Evolutionary conservation across 1,140 invertebrate genomes (phyloP), one percentile per base, ranked within the genome.

Genomic region (Phocides pigmalion): DNA sequence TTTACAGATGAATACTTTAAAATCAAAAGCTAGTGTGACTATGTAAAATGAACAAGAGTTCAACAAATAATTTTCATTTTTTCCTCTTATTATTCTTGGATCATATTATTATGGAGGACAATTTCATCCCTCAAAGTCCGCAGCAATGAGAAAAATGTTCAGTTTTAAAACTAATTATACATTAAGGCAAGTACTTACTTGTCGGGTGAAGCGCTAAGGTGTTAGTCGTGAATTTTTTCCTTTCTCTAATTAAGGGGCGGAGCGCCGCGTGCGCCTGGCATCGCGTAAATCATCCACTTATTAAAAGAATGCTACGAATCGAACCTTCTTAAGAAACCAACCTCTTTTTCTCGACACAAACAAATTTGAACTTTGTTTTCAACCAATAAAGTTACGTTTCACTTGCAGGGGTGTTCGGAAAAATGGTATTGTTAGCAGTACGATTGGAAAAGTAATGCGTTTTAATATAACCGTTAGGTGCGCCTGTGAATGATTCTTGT

Each of bases 221-320:
- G 62, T 46, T 53, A 41, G 8, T 25, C 58, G 73, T 72, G 74
- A 74, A 79, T 81, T 82, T 82, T 81, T 82, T 65, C 70, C 62
- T 62, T 66, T 62, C 51, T 70, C 69, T 83, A 86, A 83, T 83
- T 86, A 86, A 72, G 72, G 67, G 72, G 66, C 28, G 53, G 41
- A 32, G 20, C 74, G 61, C 80, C 82, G 74, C 50, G 59, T 86
- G 83, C 69, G 37, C 58, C 37, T 83, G 83, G 81, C 83, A 76
- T 69, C 72, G 74, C 75, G 81, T 85, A 85, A 85, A 83, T 85
- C 83, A 85, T 81, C 76, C 76, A 46, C 76, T 83, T 85, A 85
- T 85, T 85, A 85, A 85, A 85, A 81, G 73, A 79, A 83, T 70
- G 70, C 68, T 65, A 77, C 70, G 76, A 85, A 82, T 82, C 80